Conservation (phyloP, 2,888 invertebrate genomes). For the Pseudanteris insignis region DNA sequence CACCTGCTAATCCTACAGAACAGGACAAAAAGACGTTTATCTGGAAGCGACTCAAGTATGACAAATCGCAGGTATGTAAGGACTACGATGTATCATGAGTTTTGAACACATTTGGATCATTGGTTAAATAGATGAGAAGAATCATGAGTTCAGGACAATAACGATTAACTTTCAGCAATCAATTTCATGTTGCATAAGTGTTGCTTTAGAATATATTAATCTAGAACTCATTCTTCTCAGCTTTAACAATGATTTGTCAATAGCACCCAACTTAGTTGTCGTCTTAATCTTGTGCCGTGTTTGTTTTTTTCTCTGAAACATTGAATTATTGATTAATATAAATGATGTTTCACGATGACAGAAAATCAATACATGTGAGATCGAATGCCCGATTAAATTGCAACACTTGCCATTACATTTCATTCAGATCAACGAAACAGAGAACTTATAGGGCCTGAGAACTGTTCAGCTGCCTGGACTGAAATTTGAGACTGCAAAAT, state of each 20-base stretch:
- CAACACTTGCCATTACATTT: conserved; percentile 60
- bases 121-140: conserved; percentile 19
- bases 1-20: conserved; percentile 54
- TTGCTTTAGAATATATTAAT: too few species aligned
- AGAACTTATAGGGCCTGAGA: conserved; percentile 53
- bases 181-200: too few species aligned
- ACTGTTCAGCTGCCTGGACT: conserved; percentile 7
- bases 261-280: conserved; percentile 35
- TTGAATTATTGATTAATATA: conserved; percentile 56
- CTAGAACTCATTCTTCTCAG: conserved; percentile 35
- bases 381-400: conserved; percentile 60
- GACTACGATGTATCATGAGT: conserved; percentile 12
- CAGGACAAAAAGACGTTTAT: conserved; percentile 72
- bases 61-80: conserved; percentile 76
- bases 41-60: conserved; percentile 82
- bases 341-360: conserved; percentile 37
- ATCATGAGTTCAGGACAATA: not conserved
- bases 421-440: conserved; percentile 60
- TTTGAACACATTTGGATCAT: conserved; percentile 13
- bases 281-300: conserved; percentile 49
- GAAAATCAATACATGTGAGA: conserved; percentile 53
- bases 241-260: conserved; percentile 23
- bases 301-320: conserved; percentile 48
- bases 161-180: not conserved
- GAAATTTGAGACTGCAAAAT: conserved; percentile 28